Evolutionary conservation across 2,797 vertebrate genomes (phyloP).

Genomic region (Sebastes vulpes): DNA sequence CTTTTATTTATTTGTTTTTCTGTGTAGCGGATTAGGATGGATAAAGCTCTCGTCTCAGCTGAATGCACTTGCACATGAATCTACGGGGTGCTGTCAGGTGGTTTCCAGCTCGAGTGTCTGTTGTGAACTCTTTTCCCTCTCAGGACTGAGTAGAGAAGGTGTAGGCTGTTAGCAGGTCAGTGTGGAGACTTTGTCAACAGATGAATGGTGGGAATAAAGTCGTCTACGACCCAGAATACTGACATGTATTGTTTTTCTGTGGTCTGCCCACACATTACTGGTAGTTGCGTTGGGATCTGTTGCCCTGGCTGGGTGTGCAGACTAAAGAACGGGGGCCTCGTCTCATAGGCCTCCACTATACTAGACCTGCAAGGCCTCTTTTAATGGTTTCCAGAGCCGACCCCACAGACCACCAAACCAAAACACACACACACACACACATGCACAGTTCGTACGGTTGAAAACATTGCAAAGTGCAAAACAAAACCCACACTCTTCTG

Average conservation of each 20-base stretch:
- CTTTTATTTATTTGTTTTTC: conserved; percentile 21
- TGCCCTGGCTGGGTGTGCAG: neutral
- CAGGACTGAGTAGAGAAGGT: neutral
- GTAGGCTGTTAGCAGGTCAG: neutral
- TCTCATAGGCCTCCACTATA: conserved; percentile 4
- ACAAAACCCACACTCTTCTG: neutral
- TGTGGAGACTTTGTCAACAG: neutral
- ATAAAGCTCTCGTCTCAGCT: conserved; percentile 3
- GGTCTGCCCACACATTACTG: neutral
- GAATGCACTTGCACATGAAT: conserved; percentile 23
- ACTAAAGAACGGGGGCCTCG: neutral
- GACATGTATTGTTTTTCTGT: neutral
- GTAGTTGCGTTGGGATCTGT: neutral
- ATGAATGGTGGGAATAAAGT: neutral
- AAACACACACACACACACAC: neutral
- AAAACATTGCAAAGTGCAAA: conserved; percentile 19
- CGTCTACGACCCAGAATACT: neutral
- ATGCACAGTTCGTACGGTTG: neutral
- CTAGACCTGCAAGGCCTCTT: conserved; percentile 16
- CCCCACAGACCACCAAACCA: conserved; percentile 9
- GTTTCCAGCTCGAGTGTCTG: conserved; percentile 1
- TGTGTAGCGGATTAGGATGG: conserved; percentile 1
- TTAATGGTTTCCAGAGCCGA: conserved; percentile 49
- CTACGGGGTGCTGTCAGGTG: conserved; percentile 17
- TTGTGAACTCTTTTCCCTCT: neutral